A percentile compares a stretch with the other conserved stretches of the same genome.
phyloP scores from a whole-genome alignment of 2,113 vertebrate species.

The Petrocephalus zakoni region DNA sequence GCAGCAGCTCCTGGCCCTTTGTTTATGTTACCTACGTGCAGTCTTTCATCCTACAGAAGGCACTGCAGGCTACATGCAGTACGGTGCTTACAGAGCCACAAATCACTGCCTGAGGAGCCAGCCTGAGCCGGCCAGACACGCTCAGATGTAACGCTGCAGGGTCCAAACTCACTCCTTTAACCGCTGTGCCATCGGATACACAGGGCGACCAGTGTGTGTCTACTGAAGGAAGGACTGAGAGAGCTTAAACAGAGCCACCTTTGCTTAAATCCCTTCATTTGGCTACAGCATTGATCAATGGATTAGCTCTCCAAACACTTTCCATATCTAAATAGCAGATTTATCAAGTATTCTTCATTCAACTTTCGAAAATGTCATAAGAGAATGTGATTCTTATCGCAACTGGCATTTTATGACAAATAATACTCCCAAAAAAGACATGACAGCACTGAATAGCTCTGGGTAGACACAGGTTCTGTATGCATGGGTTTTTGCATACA shows the following conservation, averaged over 20 bases:
- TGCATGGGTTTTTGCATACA: background rate
- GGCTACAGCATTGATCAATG: background rate
- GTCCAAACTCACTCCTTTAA: background rate
- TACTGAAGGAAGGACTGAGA: background rate
- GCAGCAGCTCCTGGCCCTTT: background rate
- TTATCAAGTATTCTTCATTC: background rate
- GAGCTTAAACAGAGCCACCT: background rate
- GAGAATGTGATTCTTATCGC: background rate
- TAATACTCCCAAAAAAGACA: background rate
- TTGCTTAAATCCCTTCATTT: background rate
- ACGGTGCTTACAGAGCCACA: background rate
- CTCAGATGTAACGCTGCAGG: background rate
- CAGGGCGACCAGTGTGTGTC: background rate
- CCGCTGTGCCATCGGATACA: background rate
- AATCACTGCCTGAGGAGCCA: background rate
- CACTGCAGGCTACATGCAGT: background rate
- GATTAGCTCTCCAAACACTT: background rate
- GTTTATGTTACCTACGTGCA: background rate
- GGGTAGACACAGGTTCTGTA: background rate
- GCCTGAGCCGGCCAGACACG: background rate
- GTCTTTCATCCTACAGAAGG: background rate
- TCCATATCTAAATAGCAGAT: background rate
- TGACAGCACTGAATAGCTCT: background rate
- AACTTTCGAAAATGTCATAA: background rate
- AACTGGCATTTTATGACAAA: background rate